Evolutionary conservation across 2,888 invertebrate species (phyloP), one percentile per base, ranked within the genome.

Genomic region (Spialia ferax): DNA sequence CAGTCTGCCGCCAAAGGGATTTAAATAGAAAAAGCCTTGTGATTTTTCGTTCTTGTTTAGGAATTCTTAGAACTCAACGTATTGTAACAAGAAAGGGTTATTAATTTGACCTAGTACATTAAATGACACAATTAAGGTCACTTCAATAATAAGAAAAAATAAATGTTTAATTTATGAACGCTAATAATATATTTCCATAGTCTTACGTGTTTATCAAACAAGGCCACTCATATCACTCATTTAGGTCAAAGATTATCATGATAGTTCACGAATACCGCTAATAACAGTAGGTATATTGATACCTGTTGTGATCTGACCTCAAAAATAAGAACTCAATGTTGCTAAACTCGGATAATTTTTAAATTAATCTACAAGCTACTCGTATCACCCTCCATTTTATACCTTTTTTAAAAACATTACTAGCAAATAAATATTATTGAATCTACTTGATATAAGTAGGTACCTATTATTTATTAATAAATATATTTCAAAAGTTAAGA

Each of bases 161-260:
- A 48, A 48, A 48, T 20, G 48, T 13, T 48, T 48, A 20, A 45
- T 45, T 45, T 55, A 63, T 56, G 15, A 38, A 15, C 11, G 22
- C 48, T 13, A 29, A 29, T 26, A 56, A 48, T 63, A 29, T 45
- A 29, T 63, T 45, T 42, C 48, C 45, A 29, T 64, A 35, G 64
- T 57, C 64, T 32, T 20, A 20, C 55, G 15, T 5, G 32, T 56
- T 35, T 54, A 64, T 64, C 56, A 32, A 23, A 15, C 56, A 11
- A 57, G 64, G 48, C 29, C 35, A 35, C 20, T 50, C 26, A 10
- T 61, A 61, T 61, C 61, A 20, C 23, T 52, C 23, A 52, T 52
- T 52, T 48, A 61, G 60, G 63, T 45, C 26, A 63, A 56, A 63
- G 55, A 45, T 48, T 63, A 63, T 63, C 63, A 18, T 32, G 42